Evolutionary conservation across 2,888 invertebrate species (phyloP).

Genomic region (Limnephilus auricula): DNA sequence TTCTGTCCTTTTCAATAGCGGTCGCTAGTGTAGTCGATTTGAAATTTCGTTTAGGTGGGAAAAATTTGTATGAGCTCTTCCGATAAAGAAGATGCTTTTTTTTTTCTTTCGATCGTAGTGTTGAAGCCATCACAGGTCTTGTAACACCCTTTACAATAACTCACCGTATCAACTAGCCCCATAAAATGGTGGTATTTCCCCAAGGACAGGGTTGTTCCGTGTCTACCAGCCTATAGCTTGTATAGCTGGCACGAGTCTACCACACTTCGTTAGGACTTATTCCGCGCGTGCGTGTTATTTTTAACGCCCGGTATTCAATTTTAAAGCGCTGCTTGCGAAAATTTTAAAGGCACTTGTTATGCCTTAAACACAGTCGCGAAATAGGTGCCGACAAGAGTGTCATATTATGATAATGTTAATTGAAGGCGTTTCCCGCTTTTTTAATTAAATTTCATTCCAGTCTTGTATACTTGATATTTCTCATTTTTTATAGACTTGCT

Average conservation of each 20-base stretch:
- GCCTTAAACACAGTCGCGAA: neutral
- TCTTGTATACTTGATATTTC: neutral
- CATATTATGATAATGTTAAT: neutral
- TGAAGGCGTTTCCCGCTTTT: neutral
- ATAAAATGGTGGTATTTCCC: neutral
- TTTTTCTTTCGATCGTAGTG: too few relatives aligned
- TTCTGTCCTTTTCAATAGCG: too few relatives aligned
- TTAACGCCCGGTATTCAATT: neutral
- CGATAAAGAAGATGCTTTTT: too few relatives aligned
- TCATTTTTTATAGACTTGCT: neutral
- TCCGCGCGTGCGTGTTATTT: neutral
- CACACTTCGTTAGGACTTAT: neutral
- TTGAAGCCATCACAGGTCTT: too few relatives aligned
- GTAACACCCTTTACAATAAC: neutral
- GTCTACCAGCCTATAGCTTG: neutral
- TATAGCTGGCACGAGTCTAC: neutral
- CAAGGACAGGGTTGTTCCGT: neutral
- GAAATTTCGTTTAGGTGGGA: too few relatives aligned
- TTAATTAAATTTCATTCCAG: neutral
- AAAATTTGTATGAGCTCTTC: too few relatives aligned
- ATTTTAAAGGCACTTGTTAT: neutral
- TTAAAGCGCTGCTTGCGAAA: neutral
- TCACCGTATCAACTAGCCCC: neutral
- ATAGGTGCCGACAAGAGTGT: neutral
- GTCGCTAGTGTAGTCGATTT: too few relatives aligned